A percentile compares a stretch with the other conserved stretches of the same genome.
These are phyloP conservation scores for Sciurus carolinensis DNA, from an alignment of 2,797 vertebrate species.

Conservation along the genomic window DNA sequence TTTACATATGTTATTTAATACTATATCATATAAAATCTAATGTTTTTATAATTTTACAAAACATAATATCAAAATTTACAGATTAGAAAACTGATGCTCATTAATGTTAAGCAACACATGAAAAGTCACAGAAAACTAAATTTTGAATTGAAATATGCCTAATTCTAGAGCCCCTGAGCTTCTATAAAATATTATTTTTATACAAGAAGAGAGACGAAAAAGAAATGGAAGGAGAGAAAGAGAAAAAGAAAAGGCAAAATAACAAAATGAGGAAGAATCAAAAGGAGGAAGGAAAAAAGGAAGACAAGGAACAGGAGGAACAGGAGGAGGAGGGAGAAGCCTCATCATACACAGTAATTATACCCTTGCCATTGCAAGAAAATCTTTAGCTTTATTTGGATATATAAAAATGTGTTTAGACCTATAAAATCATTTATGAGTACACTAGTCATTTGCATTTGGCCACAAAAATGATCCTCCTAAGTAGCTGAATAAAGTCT, in stretches of 20 bases:
- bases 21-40: neutral
- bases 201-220: neutral
- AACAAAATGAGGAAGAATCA: neutral
- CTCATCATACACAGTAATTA: neutral
- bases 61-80: neutral
- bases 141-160: neutral
- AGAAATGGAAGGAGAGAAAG: neutral
- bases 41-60: neutral
- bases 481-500: neutral
- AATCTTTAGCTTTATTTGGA: neutral
- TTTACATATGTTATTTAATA: neutral
- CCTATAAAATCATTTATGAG: neutral
- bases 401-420: neutral
- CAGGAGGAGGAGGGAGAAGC: neutral
- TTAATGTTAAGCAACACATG: neutral
- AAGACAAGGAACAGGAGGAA: neutral
- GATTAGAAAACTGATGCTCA: neutral
- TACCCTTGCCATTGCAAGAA: neutral
- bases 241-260: neutral
- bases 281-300: neutral
- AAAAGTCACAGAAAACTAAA: neutral
- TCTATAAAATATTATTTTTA: neutral
- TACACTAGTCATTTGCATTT: neutral
- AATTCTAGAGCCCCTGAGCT: neutral
- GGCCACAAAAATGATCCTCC: neutral